Conservation (phyloP, 2,113 vertebrate genomes). For the Colinus virginianus region DNA sequence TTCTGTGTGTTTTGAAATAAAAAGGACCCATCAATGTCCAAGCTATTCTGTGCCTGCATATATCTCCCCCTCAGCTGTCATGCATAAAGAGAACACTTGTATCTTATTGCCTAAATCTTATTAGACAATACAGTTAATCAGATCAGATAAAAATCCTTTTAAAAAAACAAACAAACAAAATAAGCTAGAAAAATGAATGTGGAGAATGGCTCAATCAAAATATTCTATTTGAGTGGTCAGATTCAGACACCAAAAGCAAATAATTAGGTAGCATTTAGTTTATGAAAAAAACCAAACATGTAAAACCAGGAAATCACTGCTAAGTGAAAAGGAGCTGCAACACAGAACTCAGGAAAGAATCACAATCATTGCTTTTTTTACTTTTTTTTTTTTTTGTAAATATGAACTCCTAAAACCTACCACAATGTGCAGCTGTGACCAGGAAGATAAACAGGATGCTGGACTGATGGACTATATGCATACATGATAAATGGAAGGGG, state of each 20-base stretch:
- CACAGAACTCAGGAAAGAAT: constrained; percentile 7
- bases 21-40: neutral
- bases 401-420: neutral
- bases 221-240: neutral
- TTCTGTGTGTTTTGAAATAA: fast-evolving
- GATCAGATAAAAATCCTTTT: neutral
- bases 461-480: neutral
- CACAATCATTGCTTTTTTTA: neutral
- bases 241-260: neutral
- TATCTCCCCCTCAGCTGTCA: neutral
- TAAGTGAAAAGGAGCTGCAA: neutral
- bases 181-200: fast-evolving
- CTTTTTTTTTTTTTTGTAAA: neutral
- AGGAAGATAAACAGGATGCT: constrained; percentile 51
- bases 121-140: fast-evolving
- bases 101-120: neutral
- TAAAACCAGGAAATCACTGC: constrained; percentile 8
- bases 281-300: neutral
- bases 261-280: neutral
- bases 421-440: neutral
- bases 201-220: neutral
- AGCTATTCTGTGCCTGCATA: neutral
- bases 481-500: neutral
- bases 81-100: neutral
- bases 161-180: neutral